Percentiles rank a stretch among this genome's conserved stretches.
These are phyloP conservation scores for Corythornis madagascariensis DNA, from an alignment of 2,113 vertebrate genomes.

Conservation along the genomic window DNA sequence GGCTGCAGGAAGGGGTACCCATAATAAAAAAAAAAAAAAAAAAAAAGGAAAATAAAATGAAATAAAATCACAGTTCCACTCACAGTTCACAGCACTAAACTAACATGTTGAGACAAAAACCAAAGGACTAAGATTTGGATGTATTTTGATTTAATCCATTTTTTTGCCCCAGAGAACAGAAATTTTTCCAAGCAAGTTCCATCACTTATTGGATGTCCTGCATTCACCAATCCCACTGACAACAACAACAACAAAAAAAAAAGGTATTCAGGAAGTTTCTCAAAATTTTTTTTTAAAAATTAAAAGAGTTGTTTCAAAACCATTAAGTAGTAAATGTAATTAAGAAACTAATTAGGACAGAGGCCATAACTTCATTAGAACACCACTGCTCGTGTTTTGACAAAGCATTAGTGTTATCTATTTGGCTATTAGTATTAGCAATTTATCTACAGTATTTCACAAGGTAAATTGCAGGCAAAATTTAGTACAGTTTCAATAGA, in stretches of 20 bases:
- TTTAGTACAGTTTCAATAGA: constrained; percentile 99
- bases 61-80: constrained; percentile 80
- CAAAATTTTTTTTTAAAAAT: constrained; percentile 90
- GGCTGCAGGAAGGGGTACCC: no score
- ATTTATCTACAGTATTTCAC: constrained; percentile 99
- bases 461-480: constrained; percentile 99
- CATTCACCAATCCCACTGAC: constrained; percentile 82
- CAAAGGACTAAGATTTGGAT: constrained; percentile 88
- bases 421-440: constrained; percentile 98
- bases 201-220: constrained; percentile 87
- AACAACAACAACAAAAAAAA: constrained; percentile 48
- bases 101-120: constrained; percentile 88
- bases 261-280: constrained; percentile 85
- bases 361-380: constrained; percentile 89
- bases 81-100: constrained; percentile 86
- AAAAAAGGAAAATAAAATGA: constrained; percentile 38
- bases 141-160: constrained; percentile 88
- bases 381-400: constrained; percentile 88
- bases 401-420: constrained; percentile 99
- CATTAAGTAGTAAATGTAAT: constrained; percentile 93
- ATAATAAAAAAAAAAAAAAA: constrained; percentile 30
- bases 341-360: constrained; percentile 92
- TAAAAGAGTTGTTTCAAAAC: constrained; percentile 88
- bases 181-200: constrained; percentile 90
- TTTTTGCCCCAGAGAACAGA: constrained; percentile 91